Evolutionary conservation across 1,140 invertebrate species (phyloP), one percentile per base, ranked within the genome.

Genomic region (Cotesia vestalis): DNA sequence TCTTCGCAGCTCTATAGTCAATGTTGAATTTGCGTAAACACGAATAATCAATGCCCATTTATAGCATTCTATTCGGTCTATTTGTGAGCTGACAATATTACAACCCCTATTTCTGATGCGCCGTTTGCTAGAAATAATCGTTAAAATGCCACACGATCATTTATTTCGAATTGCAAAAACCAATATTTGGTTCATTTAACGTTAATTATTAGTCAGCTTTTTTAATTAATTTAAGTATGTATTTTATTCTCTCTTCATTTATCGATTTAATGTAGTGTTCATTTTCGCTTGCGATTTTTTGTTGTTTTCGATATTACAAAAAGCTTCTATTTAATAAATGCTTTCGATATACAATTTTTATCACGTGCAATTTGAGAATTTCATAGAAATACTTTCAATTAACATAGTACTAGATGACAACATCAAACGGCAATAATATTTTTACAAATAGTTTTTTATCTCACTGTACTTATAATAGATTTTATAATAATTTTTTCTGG

Each of bases 121-220:
- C 70, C 53, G 73, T 78, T 78, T 71, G 60, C 75, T 67, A 67
- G 67, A 70, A 77, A 77, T 77, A 77, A 78, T 75, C 75, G 74
- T 68, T 74, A 76, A 76, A 63, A 75, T 75, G 71, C 52, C 61
- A 38, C 57, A 36, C 14, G 71, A 73, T 71, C 53, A 62, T 55
- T 71, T 35, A 61, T 53, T 46, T 72, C 61, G 38, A 66, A 72
- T 34, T 70, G 59, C 36, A 67, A 59, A 69, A 46, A 59, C 66
- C 70, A 27, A 67, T 74, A 67, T 71, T 74, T 59, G 64, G 73
- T 59, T 63, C 63, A 53, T 68, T 71, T 73, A 64, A 71, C 53
- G 51, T 71, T 71, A 57, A 71, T 71, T 38, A 71, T 55, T 64
- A 36, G 14, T 57, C 62, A 17, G 27, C 27, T 71, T 64, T 66